phyloP scores from a whole-genome alignment of 30 jellyfish, hydroid and myxozoan species.

The Aurelia coerulea region DNA sequence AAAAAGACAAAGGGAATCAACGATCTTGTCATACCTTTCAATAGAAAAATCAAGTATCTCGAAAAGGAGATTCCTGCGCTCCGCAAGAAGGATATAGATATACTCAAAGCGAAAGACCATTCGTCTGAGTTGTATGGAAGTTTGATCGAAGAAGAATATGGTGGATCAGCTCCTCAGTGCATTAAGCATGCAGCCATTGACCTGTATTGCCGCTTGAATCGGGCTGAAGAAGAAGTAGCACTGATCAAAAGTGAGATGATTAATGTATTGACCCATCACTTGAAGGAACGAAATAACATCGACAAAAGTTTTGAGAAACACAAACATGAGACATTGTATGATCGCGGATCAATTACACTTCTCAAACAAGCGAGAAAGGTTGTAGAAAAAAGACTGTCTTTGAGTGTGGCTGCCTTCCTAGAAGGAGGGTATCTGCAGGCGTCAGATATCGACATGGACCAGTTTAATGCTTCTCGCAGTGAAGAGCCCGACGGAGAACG shows the following conservation, averaged over 20 bases:
- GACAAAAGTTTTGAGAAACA: neutral
- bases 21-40: neutral
- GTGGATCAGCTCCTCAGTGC: slow-evolving; percentile 16
- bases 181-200: slow-evolving; percentile 20
- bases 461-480: neutral
- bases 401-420: neutral
- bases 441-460: neutral
- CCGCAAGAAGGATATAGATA: neutral
- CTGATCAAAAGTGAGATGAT: neutral
- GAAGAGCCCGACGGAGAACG: neutral
- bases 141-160: neutral
- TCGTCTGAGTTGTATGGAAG: neutral
- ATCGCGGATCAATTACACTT: neutral
- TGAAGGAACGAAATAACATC: neutral
- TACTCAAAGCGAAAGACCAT: neutral
- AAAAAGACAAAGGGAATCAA: neutral
- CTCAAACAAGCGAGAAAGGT: neutral
- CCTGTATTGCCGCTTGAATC: slow-evolving; percentile 18
- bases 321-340: slow-evolving; percentile 3
- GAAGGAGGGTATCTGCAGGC: neutral
- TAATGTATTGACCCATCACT: neutral
- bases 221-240: slow-evolving; percentile 2
- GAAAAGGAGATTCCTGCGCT: slow-evolving; percentile 1
- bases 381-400: neutral
- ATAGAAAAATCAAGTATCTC: neutral